Percentiles rank a stretch among this genome's conserved stretches.
Conservation (phyloP, 2,888 invertebrate genomes). For the Amphipyra tragopoginis region DNA sequence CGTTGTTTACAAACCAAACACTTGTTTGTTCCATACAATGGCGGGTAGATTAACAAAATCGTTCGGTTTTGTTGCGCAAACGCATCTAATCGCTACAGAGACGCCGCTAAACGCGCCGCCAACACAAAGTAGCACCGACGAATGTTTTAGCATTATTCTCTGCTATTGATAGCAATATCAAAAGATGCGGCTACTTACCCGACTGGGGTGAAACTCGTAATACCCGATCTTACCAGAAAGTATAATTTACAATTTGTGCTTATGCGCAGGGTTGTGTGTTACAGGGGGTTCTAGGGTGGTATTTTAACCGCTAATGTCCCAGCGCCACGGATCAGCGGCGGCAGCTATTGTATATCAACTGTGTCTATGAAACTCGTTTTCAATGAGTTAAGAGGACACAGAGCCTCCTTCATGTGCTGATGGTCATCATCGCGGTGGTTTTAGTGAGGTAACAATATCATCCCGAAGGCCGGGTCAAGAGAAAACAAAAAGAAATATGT, state of each 20-base stretch:
- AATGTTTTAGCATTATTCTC: slow-evolving; percentile 51
- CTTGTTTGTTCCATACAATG: slow-evolving; percentile 72
- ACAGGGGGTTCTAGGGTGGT: too few species aligned
- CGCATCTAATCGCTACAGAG: slow-evolving; percentile 67
- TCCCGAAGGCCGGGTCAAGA: too few species aligned
- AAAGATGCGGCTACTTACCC: slow-evolving; percentile 54
- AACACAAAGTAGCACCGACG: slow-evolving; percentile 56
- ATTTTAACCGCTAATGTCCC: too few species aligned
- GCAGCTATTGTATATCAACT: too few species aligned
- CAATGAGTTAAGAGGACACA: too few species aligned
- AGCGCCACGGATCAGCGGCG: too few species aligned
- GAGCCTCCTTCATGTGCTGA: too few species aligned
- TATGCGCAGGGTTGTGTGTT: too few species aligned
- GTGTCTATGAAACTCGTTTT: too few species aligned
- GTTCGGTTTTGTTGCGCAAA: slow-evolving; percentile 72
- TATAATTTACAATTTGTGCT: neutral
- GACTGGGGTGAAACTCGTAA: neutral
- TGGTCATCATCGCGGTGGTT: too few species aligned
- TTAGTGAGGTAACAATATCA: too few species aligned
- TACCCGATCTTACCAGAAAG: neutral
- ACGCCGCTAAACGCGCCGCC: slow-evolving; percentile 56
- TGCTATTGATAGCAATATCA: slow-evolving; percentile 63
- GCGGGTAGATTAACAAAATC: slow-evolving; percentile 69
- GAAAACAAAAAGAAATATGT: too few species aligned
- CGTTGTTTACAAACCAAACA: slow-evolving; percentile 74